Base-by-base conservation (phyloP, 1,140 invertebrate genomes). In the Bombus waltoni region DNA sequence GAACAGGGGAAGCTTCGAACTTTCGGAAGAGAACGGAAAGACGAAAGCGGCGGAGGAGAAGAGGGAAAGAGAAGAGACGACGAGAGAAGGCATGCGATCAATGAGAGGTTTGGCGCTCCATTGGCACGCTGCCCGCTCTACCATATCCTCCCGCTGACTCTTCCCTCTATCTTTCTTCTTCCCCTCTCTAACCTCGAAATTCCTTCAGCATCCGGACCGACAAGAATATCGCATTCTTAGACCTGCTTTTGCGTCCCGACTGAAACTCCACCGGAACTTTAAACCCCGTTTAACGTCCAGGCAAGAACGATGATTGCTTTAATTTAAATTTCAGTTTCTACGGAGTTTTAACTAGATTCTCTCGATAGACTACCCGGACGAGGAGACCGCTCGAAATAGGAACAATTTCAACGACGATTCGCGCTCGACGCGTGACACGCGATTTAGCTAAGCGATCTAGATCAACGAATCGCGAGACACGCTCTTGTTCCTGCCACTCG, bases 111-210 rank as follows among this genome's bases (percentile, higher is more conserved):
- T 73, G 88, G 85, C 81, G 83, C 86, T 89, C 57, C 62, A 75
- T 89, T 92, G 88, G 91, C 88, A 92, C 44, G 62, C 57, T 88
- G 90, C 91, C 88, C 78, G 79, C 70, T 89, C 80, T 72, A 70
- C 70, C 71, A 70, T 86, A 71, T 70, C 79, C 53, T 68, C 65
- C 35, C 28, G 18, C n/a, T 75, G 42, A 32, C 53, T 87, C 76
- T 68, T 71, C 35, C 72, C 59, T n/a, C 70, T 32, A 18, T 47
- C 57, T 53, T 38, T 71, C 57, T 18, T 80, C 70, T 78, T 1
- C 47, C 28, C 35, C 18, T 76, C 44, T 80, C 80, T 85, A 81
- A 86, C 76, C 87, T 76, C 88, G 74, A 88, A 86, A 89, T 89
- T 88, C 88, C 83, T 85, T 75, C 78, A 74, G 83, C 53, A 81